These are phyloP conservation scores for Craseonycteris thonglongyai DNA, from an alignment of 2,113 vertebrate genomes.

Conservation along the genomic window DNA sequence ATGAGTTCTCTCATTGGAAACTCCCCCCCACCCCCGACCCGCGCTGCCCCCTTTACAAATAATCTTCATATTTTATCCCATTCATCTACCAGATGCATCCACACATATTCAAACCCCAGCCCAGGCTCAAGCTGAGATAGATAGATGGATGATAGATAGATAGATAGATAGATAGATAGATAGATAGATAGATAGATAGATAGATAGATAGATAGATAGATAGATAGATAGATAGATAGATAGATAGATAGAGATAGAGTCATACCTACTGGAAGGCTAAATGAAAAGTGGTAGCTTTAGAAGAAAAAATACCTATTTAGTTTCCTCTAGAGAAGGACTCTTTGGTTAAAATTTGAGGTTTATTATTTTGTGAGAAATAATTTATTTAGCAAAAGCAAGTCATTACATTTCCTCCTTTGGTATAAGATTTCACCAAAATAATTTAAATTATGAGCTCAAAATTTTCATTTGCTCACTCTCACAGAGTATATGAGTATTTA, in stretches of 20 bases:
- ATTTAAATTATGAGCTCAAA: neutral
- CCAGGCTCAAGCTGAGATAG: neutral
- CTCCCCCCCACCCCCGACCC: no score
- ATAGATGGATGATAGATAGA: no score
- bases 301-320: neutral
- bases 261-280: slow-evolving; percentile 1
- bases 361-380: slow-evolving; percentile 5
- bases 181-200: no score
- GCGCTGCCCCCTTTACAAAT: neutral
- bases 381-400: neutral
- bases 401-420: slow-evolving; percentile 7
- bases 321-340: neutral
- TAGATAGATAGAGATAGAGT: no score
- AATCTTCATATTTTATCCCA: neutral
- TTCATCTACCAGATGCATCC: neutral
- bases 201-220: no score
- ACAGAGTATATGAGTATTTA: slow-evolving; percentile 1
- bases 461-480: neutral
- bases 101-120: neutral
- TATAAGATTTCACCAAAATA: slow-evolving; percentile 33
- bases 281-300: neutral
- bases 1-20: neutral
- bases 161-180: no score
- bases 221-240: no score
- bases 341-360: neutral